Percentiles rank a stretch among this genome's conserved stretches.
These are phyloP conservation scores for Drosophila infuscata DNA, from an alignment of 2,888 invertebrate genomes.

Conservation along the genomic window DNA sequence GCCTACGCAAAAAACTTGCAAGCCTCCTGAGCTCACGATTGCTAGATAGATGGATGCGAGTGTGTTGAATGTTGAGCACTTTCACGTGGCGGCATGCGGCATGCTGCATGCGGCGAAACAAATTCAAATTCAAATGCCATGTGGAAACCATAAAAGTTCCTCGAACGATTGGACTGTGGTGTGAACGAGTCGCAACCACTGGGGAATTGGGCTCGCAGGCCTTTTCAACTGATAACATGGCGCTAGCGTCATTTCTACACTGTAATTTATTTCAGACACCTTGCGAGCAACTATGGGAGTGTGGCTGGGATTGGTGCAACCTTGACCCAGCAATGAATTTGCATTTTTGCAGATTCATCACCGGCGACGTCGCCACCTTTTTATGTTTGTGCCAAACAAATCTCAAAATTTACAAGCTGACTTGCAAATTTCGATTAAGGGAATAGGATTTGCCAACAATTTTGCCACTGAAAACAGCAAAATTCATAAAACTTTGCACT, in stretches of 20 bases:
- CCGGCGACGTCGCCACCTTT: slow-evolving; percentile 40
- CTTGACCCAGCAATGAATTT: slow-evolving; percentile 69
- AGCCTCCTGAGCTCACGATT: slow-evolving; percentile 28
- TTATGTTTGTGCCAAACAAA: slow-evolving; percentile 53
- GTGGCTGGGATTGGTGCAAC: slow-evolving; percentile 22
- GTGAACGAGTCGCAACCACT: slow-evolving; percentile 45
- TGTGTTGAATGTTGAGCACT: slow-evolving; percentile 18
- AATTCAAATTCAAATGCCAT: slow-evolving; percentile 72
- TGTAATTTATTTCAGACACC: slow-evolving; percentile 55
- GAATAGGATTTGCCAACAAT: slow-evolving; percentile 24
- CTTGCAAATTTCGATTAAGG: slow-evolving; percentile 55
- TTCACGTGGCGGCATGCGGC: slow-evolving; percentile 20
- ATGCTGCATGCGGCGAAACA: slow-evolving; percentile 18
- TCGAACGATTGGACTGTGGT: slow-evolving; percentile 72
- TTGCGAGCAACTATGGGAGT: neutral
- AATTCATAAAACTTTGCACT: slow-evolving; percentile 3
- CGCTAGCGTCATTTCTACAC: slow-evolving; percentile 61
- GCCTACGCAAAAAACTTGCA: slow-evolving; percentile 29
- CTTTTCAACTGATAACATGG: slow-evolving; percentile 72
- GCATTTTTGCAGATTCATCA: slow-evolving; percentile 54
- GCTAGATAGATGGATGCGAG: slow-evolving; percentile 22
- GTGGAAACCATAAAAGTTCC: slow-evolving; percentile 72
- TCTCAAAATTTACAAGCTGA: slow-evolving; percentile 68
- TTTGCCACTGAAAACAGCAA: slow-evolving; percentile 27
- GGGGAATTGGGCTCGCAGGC: slow-evolving; percentile 59